Conservation (phyloP, 2,797 vertebrate species). For the Florisuga fusca region DNA sequence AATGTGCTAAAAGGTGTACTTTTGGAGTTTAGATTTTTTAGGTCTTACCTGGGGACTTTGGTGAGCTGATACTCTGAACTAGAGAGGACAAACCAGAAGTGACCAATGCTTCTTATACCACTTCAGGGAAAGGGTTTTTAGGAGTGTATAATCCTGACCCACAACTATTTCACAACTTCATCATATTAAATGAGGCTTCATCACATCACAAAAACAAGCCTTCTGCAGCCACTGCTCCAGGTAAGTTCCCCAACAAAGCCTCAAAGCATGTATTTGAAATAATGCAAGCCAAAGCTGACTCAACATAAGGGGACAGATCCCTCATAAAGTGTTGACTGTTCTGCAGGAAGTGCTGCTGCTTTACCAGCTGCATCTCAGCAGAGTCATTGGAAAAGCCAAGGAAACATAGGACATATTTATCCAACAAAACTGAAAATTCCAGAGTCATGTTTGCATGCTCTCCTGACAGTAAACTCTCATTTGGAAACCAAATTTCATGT, state of each 20-base stretch:
- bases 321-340: neutral
- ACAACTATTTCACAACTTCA: conserved; percentile 72
- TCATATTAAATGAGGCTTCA: conserved; percentile 20
- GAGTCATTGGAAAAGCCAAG: neutral
- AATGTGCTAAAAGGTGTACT: fast-evolving
- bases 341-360: neutral
- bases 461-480: neutral
- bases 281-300: neutral
- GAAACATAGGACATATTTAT: neutral
- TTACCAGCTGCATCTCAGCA: neutral
- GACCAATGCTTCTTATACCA: neutral
- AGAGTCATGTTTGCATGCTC: neutral
- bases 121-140: conserved; percentile 86
- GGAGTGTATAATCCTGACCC: conserved; percentile 82
- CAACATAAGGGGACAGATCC: neutral
- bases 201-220: fast-evolving
- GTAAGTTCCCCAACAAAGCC: neutral
- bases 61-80: neutral
- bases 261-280: fast-evolving
- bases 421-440: neutral
- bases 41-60: neutral
- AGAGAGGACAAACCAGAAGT: neutral
- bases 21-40: neutral
- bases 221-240: neutral
- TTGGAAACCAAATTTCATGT: neutral